A percentile compares a stretch with the other conserved stretches of the same genome.
phyloP scores from a whole-genome alignment of 2,797 vertebrate species.

The Nyctalus aviator region DNA sequence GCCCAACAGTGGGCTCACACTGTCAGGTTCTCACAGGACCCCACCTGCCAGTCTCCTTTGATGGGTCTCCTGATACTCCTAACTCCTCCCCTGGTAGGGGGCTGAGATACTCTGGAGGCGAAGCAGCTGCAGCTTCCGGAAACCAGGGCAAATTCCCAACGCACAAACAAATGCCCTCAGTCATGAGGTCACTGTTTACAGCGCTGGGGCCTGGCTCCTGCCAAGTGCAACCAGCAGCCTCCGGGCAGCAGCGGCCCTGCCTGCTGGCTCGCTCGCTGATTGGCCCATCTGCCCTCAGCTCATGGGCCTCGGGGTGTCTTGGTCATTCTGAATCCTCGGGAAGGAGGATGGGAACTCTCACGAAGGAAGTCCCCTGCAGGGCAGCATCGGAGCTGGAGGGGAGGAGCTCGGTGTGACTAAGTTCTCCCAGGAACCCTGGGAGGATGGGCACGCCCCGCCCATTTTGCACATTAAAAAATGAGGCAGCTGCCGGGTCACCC shows the following conservation, averaged over 20 bases:
- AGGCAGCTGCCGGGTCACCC: background rate
- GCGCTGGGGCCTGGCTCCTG: background rate
- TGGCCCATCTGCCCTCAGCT: background rate
- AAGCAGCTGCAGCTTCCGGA: slow-evolving; percentile 68
- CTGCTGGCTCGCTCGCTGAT: background rate
- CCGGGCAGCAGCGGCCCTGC: background rate
- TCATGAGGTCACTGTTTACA: slow-evolving; percentile 78
- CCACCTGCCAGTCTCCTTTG: background rate
- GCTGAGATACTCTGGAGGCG: background rate
- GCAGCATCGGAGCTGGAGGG: background rate
- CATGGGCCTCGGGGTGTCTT: background rate
- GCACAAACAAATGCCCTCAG: slow-evolving; percentile 72
- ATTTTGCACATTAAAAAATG: slow-evolving; percentile 23
- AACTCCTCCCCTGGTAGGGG: background rate
- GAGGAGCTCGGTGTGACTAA: background rate
- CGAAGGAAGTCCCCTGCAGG: background rate
- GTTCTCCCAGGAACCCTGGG: background rate
- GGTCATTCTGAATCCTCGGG: background rate
- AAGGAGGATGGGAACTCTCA: background rate
- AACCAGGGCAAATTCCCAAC: slow-evolving; percentile 67
- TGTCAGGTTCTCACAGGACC: background rate
- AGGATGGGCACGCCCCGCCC: background rate
- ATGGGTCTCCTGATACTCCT: background rate
- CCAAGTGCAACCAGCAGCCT: slow-evolving; percentile 25
- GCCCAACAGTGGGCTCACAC: background rate